Base-by-base conservation (phyloP, 2,888 invertebrate genomes). In the Sycophila texana region DNA sequence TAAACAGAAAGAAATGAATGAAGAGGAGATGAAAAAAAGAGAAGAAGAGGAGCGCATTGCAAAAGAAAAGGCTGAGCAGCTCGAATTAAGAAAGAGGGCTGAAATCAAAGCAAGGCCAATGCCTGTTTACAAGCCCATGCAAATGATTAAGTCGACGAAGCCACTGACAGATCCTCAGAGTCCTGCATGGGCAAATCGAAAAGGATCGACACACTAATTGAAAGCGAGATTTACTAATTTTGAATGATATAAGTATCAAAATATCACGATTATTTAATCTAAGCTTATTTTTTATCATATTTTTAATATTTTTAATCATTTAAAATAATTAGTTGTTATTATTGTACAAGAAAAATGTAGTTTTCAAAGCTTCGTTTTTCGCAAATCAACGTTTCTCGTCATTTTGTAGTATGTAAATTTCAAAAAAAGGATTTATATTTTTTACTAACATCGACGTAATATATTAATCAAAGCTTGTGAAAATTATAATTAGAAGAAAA, bases 31-130 rank as follows among this genome's bases (percentile, higher is more conserved):
- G 72, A 91, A 91, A 66, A 90, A 89, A 80, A 89, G 92, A 81
- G 86, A 87, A 13, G 87, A 87, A 20, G 90, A 91, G 74, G 87
- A 87, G 0, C 82, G 74, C 70, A 67, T 87, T 22, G 81, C 82
- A 22, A 77, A 83, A 65, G 93, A 94, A 82, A 92, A 94, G 81
- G 91, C 90, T 83, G 92, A 92, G 77, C 90, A 91, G 49, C 90
- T 91, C 0, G 90, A 91, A 80, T 74, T 94, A n/a, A 91, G 94
- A 53, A 92, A 93, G 66, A 91, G 92, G 84, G 86, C 92, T 16
- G 93, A 94, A 65, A 92, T 93, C 81, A 94, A 94, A 87, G 94
- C 95, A 0, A 92, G 93, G 83, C 94, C 95, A 1, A 91, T 93
- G 70, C 92, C 93, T 18, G 89, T 89, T 13, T 91, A 90, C 77